Evolutionary conservation across 2,888 invertebrate genomes (phyloP), one percentile per base, ranked within the genome.

Genomic region (Volucella inanis): DNA sequence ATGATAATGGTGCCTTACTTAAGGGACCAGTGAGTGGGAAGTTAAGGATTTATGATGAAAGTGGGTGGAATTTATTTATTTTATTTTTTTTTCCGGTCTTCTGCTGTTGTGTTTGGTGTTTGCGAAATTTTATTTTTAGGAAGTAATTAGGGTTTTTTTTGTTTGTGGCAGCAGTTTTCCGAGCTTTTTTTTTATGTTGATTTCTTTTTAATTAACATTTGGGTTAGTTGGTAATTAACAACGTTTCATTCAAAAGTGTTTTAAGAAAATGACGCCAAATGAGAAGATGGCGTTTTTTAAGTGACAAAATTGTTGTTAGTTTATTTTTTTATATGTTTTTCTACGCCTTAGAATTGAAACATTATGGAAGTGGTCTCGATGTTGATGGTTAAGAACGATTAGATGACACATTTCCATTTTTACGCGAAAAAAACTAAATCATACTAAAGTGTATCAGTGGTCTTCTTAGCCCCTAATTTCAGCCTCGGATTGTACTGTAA

Each of bases 201-300:
- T 80, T 74, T 80, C 62, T 68, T 80, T 74, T 80, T 80, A 68
- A 74, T 80, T 80, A 74, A 55, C 47, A 68, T 15, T 74, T 80
- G 65, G 61, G 54, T 62, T 49, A 57, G 62, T 39, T 62, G n/a
- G 22, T 41, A 61, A 47, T 55, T 45, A 47, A 41, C 62, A 41
- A 3, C 39, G 8, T 47, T 54, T 14, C 38, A 39, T 39, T 64
- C 15, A 31, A 41, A 62, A 62, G 72, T 74, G 72, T 72, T 72
- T 72, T 31, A 31, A 62, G 43, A 41, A 49, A 49, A 31, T 61
- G 18, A 18, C 38, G 47, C 50, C 14, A 43, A 50, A 22, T 41
- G 22, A 22, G 41, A 22, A 22, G 11, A 39, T 6, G 0, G 4
- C 31, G 31, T 4, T 6, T 31, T 31, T 31, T 31, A 31, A 31